Conservation (phyloP, 2,113 vertebrate genomes). For the Trochalopteron elliotii region DNA sequence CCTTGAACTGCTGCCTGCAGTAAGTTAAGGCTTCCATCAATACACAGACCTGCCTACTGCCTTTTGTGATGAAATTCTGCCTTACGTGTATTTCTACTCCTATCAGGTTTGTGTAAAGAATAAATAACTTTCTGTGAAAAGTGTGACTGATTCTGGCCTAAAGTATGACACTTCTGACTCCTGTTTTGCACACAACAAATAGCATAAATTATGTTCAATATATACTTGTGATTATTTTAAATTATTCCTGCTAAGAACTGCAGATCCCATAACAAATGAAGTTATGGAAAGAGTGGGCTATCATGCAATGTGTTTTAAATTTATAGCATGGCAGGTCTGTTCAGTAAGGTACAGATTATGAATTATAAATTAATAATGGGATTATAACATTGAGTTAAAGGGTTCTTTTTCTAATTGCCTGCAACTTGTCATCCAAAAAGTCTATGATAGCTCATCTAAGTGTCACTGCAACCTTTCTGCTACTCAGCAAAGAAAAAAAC, state of each 20-base stretch:
- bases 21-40: background rate
- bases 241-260: background rate
- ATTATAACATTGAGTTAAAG: conserved; percentile 8
- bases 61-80: background rate
- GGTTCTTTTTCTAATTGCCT: conserved; percentile 40
- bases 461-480: background rate
- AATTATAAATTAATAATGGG: conserved; percentile 43
- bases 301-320: conserved; percentile 30
- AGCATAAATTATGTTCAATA: background rate
- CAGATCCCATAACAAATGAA: background rate
- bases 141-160: background rate
- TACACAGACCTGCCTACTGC: background rate
- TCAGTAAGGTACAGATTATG: conserved; percentile 27
- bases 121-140: background rate
- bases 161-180: background rate
- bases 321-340: background rate
- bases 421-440: conserved; percentile 36
- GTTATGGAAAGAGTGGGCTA: background rate
- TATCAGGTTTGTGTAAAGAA: background rate
- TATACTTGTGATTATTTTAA: background rate
- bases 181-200: background rate
- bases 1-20: background rate
- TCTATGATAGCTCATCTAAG: conserved; percentile 16
- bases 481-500: background rate
- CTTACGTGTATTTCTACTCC: background rate